Percentiles rank a stretch among this genome's conserved stretches.
Conservation (phyloP, 2,888 invertebrate genomes). For the Drosophila mulleri region DNA sequence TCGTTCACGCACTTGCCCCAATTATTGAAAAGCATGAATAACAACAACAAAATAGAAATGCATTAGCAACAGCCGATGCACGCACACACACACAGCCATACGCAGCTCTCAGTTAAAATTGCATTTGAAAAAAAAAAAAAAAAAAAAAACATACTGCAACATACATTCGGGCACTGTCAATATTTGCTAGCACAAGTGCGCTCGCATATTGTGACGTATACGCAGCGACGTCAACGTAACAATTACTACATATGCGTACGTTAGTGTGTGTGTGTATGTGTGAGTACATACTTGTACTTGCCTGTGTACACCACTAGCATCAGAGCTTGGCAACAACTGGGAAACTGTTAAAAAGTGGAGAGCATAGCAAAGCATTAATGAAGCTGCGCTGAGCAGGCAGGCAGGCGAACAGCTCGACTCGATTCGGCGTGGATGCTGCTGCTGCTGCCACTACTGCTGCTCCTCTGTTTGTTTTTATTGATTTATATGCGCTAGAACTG, state of each 20-base stretch:
- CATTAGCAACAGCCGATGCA: constrained; percentile 29
- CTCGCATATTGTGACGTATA: constrained; percentile 48
- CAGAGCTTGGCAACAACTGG: constrained; percentile 31
- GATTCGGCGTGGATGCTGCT: constrained; percentile 54
- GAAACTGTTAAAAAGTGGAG: constrained; percentile 50
- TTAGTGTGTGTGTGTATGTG: constrained; percentile 11
- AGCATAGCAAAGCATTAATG: constrained; percentile 54
- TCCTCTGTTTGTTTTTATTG: constrained; percentile 67
- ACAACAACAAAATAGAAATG: constrained; percentile 24
- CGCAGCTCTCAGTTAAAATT: constrained; percentile 68
- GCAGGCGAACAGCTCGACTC: constrained; percentile 27
- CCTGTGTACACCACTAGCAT: constrained; percentile 39
- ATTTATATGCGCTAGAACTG: constrained; percentile 75
- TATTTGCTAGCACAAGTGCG: constrained; percentile 62
- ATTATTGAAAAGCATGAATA: constrained; percentile 58
- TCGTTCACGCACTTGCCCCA: constrained; percentile 54
- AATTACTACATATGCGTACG: constrained; percentile 34
- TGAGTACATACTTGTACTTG: constrained; percentile 26
- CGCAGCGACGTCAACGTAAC: constrained; percentile 53
- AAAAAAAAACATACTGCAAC: constrained; percentile 41
- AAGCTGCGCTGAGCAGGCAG: constrained; percentile 43
- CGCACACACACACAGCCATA: neutral
- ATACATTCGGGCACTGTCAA: constrained; percentile 59
- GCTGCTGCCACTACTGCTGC: constrained; percentile 17
- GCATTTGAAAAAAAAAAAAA: constrained; percentile 39